phyloP scores from a whole-genome alignment of 2,113 vertebrate genomes.

The Lepisosteus osseus region DNA sequence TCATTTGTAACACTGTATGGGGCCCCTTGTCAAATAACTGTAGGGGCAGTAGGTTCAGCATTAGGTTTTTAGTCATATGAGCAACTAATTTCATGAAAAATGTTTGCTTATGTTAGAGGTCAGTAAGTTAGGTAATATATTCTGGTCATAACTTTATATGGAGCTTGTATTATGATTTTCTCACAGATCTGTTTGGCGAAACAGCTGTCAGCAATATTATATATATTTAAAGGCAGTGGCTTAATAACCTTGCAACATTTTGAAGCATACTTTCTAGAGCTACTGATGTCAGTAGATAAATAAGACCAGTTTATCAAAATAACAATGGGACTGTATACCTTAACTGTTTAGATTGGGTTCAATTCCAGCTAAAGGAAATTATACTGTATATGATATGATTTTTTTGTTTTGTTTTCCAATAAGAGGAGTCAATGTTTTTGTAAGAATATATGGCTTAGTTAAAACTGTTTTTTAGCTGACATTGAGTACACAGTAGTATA shows the following conservation, averaged over 20 bases:
- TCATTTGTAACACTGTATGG: conserved; percentile 29
- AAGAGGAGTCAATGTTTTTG: conserved; percentile 53
- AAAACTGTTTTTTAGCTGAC: conserved; percentile 30
- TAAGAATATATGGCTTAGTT: conserved; percentile 50
- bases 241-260: conserved; percentile 32
- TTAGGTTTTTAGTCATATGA: conserved; percentile 9
- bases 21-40: conserved; percentile 12
- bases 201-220: conserved; percentile 57
- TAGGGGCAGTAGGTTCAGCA: conserved; percentile 12
- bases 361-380: conserved; percentile 62
- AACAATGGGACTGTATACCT: conserved; percentile 68
- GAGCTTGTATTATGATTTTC: conserved; percentile 36
- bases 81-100: conserved; percentile 19
- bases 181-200: conserved; percentile 34
- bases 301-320: conserved; percentile 63
- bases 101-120: conserved; percentile 17
- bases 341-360: conserved; percentile 75
- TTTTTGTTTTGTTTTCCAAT: conserved; percentile 48
- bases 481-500: conserved; percentile 44
- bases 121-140: conserved; percentile 11
- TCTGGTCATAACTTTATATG: conserved; percentile 2
- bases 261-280: conserved; percentile 55
- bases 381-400: conserved; percentile 51
- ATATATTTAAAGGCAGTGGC: conserved; percentile 30
- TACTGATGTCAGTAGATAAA: conserved; percentile 64